Conservation (phyloP, 1,140 invertebrate genomes). For the Macrotrachela quadricornifera region DNA sequence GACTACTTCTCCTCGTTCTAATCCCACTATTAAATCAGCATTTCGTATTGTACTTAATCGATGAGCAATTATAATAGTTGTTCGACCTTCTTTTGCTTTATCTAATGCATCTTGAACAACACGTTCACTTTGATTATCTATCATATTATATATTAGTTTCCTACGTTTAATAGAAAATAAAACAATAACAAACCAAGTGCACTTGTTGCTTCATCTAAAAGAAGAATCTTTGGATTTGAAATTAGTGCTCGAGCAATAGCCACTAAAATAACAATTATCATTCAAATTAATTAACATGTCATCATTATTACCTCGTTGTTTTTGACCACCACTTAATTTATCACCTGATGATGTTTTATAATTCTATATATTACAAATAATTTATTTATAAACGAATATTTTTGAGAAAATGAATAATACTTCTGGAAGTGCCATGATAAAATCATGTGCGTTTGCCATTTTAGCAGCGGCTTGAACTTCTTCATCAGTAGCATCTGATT, state of each 20-base stretch:
- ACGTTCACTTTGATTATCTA: slow-evolving; percentile 2
- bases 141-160: no score
- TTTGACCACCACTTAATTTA: slow-evolving; percentile 8
- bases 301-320: slow-evolving; percentile 4
- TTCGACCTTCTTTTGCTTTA: slow-evolving; percentile 20
- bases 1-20: slow-evolving; percentile 64
- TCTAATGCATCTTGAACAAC: slow-evolving; percentile 22
- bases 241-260: slow-evolving; percentile 21
- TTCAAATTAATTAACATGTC: no score
- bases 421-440: slow-evolving; percentile 52
- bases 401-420: no score
- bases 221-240: slow-evolving; percentile 23
- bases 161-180: no score
- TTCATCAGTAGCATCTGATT: slow-evolving; percentile 35
- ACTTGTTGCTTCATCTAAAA: slow-evolving; percentile 42
- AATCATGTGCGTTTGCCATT: slow-evolving; percentile 68
- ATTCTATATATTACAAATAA: no score
- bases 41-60: slow-evolving; percentile 67
- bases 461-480: slow-evolving; percentile 52
- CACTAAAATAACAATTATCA: no score
- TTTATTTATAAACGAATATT: no score
- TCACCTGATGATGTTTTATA: not conserved
- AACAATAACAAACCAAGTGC: slow-evolving; percentile 29
- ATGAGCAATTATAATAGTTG: slow-evolving; percentile 28
- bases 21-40: slow-evolving; percentile 69